These are phyloP conservation scores for Phenganax subtilis DNA, from an alignment of 92 coral and sea anemone species.

Conservation along the genomic window DNA sequence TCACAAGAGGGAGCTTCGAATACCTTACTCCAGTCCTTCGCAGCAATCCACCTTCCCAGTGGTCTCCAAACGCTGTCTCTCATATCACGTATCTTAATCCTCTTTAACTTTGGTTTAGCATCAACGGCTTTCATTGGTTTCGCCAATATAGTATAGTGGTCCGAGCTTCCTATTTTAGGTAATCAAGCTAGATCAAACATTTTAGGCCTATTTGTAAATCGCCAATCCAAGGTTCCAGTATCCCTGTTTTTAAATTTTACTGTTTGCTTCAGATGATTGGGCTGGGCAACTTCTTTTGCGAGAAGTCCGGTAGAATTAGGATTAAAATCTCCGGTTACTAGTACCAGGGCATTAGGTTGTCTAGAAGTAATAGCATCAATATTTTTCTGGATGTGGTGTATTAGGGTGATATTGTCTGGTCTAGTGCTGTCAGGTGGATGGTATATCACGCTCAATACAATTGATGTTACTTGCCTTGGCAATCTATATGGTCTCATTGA, in stretches of 20 bases:
- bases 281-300: constrained; percentile 38
- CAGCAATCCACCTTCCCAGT: no score
- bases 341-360: constrained; percentile 46
- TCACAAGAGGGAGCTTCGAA: no score
- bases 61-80: no score
- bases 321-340: constrained; percentile 44
- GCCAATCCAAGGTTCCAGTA: no score
- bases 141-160: constrained; percentile 44
- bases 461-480: neutral
- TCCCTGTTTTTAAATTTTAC: no score
- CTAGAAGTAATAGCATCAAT: constrained; percentile 27
- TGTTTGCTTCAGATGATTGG: no score
- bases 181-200: no score
- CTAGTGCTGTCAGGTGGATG: neutral
- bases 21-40: no score
- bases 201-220: constrained; percentile 43
- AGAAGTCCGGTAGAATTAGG: constrained; percentile 34
- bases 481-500: neutral
- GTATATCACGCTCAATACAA: neutral
- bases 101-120: constrained; percentile 20
- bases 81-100: constrained; percentile 29
- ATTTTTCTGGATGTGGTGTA: constrained; percentile 28
- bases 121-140: constrained; percentile 28
- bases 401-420: neutral
- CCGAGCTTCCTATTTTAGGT: no score